A percentile compares a stretch with the other conserved stretches of the same genome.
These are phyloP conservation scores for Marasmarcha lunaedactyla DNA, from an alignment of 2,888 invertebrate species.

Conservation along the genomic window DNA sequence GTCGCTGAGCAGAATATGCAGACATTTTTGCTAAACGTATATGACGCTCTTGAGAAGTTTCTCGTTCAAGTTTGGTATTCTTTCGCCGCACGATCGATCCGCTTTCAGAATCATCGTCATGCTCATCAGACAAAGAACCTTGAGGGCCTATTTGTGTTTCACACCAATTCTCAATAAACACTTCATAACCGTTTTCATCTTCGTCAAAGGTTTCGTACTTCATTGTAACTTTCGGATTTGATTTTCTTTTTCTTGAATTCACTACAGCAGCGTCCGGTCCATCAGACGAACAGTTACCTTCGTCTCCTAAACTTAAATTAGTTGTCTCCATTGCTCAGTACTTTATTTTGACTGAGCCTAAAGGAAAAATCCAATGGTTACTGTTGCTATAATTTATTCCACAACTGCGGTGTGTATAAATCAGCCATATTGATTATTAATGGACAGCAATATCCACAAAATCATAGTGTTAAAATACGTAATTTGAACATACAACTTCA, in stretches of 20 bases:
- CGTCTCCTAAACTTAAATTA: constrained; percentile 23
- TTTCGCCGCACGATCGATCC: too few species aligned
- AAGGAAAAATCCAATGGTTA: constrained; percentile 41
- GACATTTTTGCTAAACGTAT: constrained; percentile 52
- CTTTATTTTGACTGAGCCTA: constrained; percentile 20
- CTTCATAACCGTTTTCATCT: too few species aligned
- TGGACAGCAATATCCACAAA: constrained; percentile 54
- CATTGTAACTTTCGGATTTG: neutral
- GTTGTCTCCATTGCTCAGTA: constrained; percentile 12
- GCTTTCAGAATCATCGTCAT: constrained; percentile 19
- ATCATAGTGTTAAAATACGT: constrained; percentile 57
- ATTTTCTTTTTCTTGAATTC: constrained; percentile 26
- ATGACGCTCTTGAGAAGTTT: constrained; percentile 42
- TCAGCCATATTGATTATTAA: constrained; percentile 67
- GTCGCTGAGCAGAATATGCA: constrained; percentile 52
- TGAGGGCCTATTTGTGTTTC: constrained; percentile 29
- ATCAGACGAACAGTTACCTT: constrained; percentile 6
- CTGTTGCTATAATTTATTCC: constrained; percentile 57
- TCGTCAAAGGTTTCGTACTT: neutral
- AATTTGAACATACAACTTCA: too few species aligned
- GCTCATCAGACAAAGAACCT: constrained; percentile 11
- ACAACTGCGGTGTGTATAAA: constrained; percentile 38
- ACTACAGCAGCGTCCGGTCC: constrained; percentile 20
- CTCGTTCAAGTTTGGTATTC: constrained; percentile 26
- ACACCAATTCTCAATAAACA: constrained; percentile 9